Conservation (phyloP, 2,113 vertebrate species). For the Phrynosoma blainvillii region DNA sequence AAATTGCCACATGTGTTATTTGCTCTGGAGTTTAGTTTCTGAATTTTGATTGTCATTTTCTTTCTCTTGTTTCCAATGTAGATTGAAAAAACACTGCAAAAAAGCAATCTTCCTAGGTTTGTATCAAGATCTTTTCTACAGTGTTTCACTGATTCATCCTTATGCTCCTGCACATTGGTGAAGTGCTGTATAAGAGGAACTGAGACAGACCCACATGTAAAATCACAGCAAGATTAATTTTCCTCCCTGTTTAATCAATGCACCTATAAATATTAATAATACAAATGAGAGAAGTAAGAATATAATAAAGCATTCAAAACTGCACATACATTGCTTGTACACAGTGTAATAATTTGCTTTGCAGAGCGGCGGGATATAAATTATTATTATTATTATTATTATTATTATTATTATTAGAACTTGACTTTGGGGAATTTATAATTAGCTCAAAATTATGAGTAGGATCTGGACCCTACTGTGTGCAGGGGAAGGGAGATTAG, state of each 20-base stretch:
- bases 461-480: too few relatives aligned
- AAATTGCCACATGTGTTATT: too few relatives aligned
- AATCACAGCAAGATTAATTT: background rate
- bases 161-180: background rate
- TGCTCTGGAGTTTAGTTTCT: too few relatives aligned
- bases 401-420: too few relatives aligned
- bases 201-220: background rate
- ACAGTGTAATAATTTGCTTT: too few relatives aligned
- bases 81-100: background rate
- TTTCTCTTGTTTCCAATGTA: too few relatives aligned
- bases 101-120: background rate
- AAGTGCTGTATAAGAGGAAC: background rate
- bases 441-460: too few relatives aligned
- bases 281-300: background rate
- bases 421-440: too few relatives aligned
- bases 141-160: background rate
- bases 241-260: background rate
- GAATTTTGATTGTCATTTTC: too few relatives aligned
- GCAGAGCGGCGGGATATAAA: too few relatives aligned
- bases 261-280: background rate
- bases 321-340: background rate
- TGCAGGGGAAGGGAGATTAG: too few relatives aligned
- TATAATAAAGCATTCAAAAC: background rate
- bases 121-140: background rate
- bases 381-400: too few relatives aligned